Evolutionary conservation across 64 coral and sea anemone genomes (phyloP).

Genomic region (Dendronephthya gigantea): DNA sequence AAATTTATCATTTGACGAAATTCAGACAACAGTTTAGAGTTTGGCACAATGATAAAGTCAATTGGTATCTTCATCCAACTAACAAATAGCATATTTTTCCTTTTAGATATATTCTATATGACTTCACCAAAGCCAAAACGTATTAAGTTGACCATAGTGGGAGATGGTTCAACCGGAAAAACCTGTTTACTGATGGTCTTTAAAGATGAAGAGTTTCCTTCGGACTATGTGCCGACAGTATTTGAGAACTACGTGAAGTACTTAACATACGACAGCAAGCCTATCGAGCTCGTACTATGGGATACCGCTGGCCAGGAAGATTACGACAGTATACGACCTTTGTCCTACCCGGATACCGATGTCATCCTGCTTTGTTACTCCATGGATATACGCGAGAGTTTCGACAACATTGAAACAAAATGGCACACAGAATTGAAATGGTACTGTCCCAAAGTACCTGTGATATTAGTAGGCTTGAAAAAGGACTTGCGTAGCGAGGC

Average conservation of each 20-base stretch:
- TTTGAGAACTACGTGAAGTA: conserved; percentile 95
- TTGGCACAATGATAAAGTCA: too few relatives aligned
- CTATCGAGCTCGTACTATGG: conserved; percentile 84
- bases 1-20: too few relatives aligned
- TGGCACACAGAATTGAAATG: conserved; percentile 91
- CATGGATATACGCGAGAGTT: conserved; percentile 87
- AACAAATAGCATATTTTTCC: neutral
- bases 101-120: neutral
- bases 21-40: too few relatives aligned
- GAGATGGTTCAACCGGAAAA: conserved; percentile 96
- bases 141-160: conserved; percentile 85
- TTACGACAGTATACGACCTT: conserved; percentile 80
- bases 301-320: conserved; percentile 99
- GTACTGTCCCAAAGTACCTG: conserved; percentile 89
- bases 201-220: conserved; percentile 81
- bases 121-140: conserved; percentile 37
- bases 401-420: conserved; percentile 93
- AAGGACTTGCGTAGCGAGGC: conserved; percentile 81
- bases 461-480: conserved; percentile 89
- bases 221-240: conserved; percentile 88
- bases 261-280: conserved; percentile 64
- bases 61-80: too few relatives aligned
- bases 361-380: conserved; percentile 97
- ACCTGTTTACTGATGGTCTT: conserved; percentile 96
- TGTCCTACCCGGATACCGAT: conserved; percentile 91